phyloP scores from a whole-genome alignment of 2,888 invertebrate genomes.

The Polietes domitor region DNA sequence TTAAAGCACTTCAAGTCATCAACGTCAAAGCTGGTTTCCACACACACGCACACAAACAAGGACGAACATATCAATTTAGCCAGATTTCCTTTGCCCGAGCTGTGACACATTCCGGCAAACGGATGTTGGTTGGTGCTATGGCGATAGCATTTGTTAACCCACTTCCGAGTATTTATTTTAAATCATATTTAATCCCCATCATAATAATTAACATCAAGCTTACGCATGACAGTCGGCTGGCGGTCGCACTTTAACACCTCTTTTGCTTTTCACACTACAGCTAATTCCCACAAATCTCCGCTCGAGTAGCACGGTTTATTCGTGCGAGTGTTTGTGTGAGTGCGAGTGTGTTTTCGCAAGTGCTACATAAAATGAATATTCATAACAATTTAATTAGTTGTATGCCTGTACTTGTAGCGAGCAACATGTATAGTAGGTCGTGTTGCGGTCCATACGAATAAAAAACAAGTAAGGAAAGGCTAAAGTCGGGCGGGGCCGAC shows the following conservation, averaged over 20 bases:
- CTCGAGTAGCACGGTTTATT: no score
- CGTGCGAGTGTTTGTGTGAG: background rate
- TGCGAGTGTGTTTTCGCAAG: background rate
- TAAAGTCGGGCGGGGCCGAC: no score
- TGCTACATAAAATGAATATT: conserved; percentile 7
- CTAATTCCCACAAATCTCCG: conserved; percentile 3
- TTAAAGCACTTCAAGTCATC: background rate
- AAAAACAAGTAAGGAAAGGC: no score
- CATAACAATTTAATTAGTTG: conserved; percentile 15
- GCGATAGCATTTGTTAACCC: background rate
- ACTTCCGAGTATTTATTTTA: background rate
- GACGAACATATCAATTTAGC: background rate
- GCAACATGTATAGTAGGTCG: no score
- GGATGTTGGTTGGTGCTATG: background rate
- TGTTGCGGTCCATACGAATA: no score
- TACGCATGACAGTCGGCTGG: background rate
- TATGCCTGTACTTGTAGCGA: background rate
- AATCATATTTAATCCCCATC: background rate
- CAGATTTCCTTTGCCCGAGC: background rate
- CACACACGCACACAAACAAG: no score
- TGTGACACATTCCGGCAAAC: background rate
- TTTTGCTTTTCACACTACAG: background rate
- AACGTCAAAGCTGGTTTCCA: background rate
- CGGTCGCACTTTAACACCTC: background rate
- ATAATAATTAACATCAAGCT: background rate